Evolutionary conservation across 2,797 vertebrate genomes (phyloP).

Genomic region (Emydoidea blandingii): DNA sequence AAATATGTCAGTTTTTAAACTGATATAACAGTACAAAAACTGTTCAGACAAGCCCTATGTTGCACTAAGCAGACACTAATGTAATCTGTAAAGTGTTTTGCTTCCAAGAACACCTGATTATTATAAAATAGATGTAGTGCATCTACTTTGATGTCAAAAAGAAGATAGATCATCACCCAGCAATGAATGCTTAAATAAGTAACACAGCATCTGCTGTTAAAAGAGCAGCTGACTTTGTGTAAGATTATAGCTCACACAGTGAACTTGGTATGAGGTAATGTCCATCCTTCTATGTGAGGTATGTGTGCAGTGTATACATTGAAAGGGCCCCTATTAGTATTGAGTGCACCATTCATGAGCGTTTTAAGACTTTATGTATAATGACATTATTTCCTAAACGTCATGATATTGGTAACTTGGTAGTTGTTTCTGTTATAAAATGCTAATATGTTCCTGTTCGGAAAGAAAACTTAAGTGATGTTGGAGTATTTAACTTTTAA

Average conservation of each 20-base stretch:
- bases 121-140: fast-evolving
- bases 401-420: not conserved
- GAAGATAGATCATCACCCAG: not conserved
- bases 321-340: not conserved
- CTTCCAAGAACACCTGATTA: not conserved
- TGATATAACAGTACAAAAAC: not conserved
- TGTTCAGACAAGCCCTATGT: not conserved
- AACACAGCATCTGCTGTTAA: not conserved
- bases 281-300: not conserved
- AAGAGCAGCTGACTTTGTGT: not conserved
- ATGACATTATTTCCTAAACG: slow-evolving; percentile 4
- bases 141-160: not conserved
- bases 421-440: not conserved
- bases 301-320: not conserved
- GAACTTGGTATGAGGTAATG: not conserved
- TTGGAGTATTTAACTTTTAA: slow-evolving; percentile 18
- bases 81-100: not conserved
- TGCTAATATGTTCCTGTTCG: not conserved
- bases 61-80: not conserved
- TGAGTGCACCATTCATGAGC: not conserved
- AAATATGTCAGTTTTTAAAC: not conserved
- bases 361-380: not conserved
- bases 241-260: not conserved
- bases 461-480: not conserved
- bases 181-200: not conserved